These are phyloP conservation scores for Ryuthela nishihirai DNA, from an alignment of 2,888 invertebrate genomes.

Conservation along the genomic window DNA sequence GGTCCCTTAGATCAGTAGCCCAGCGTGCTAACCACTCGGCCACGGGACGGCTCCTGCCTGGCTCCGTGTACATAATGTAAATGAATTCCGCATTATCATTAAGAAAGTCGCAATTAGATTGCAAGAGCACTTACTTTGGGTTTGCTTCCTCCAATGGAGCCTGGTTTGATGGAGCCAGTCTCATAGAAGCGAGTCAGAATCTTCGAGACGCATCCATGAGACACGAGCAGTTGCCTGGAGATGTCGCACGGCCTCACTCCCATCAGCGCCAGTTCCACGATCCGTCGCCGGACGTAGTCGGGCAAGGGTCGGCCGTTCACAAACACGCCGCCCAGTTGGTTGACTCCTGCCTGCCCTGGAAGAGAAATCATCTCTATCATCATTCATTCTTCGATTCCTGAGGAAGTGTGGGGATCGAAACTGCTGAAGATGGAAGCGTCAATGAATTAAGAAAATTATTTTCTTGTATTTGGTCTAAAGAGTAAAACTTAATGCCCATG, in stretches of 20 bases:
- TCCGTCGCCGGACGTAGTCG: constrained; percentile 85
- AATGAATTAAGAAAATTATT: too few relatives aligned
- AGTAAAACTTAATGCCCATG: too few relatives aligned
- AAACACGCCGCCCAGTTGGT: constrained; percentile 94
- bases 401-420: too few relatives aligned
- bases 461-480: too few relatives aligned
- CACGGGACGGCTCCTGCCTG: too few relatives aligned
- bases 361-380: too few relatives aligned
- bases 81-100: too few relatives aligned
- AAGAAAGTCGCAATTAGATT: neutral
- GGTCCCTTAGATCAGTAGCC: too few relatives aligned
- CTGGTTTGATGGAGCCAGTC: constrained; percentile 92
- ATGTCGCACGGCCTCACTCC: constrained; percentile 96
- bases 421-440: too few relatives aligned
- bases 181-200: constrained; percentile 94
- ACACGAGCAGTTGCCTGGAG: constrained; percentile 88
- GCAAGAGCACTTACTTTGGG: constrained; percentile 27
- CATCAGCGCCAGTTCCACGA: constrained; percentile 89
- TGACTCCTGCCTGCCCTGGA: constrained; percentile 91
- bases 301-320: constrained; percentile 96
- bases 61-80: too few relatives aligned
- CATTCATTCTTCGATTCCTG: too few relatives aligned
- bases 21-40: too few relatives aligned
- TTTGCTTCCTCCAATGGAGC: constrained; percentile 50
- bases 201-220: constrained; percentile 96